These are phyloP conservation scores for Centropus unirufus DNA, from an alignment of 2,113 vertebrate genomes.

Conservation along the genomic window DNA sequence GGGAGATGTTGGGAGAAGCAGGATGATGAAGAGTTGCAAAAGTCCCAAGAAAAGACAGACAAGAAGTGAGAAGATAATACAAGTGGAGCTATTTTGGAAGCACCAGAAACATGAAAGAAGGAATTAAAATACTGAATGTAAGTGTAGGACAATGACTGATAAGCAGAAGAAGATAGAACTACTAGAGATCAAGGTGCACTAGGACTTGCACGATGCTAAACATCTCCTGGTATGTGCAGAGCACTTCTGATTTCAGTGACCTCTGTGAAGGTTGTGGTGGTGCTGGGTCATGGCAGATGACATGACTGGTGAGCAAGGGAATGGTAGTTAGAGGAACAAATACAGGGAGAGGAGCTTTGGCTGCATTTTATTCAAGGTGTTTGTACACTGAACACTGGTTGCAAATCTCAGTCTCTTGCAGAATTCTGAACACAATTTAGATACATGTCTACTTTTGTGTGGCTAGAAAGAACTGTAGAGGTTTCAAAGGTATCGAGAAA, in stretches of 20 bases:
- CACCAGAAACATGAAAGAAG: background rate
- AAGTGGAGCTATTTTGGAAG: background rate
- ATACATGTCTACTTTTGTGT: background rate
- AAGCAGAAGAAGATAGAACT: background rate
- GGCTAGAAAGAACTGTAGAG: background rate
- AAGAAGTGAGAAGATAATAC: background rate
- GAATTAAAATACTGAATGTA: background rate
- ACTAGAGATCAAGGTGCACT: background rate
- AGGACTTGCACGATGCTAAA: background rate
- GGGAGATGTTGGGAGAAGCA: background rate
- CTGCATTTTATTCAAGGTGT: background rate
- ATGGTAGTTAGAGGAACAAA: background rate
- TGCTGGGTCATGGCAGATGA: background rate
- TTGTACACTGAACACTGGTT: background rate
- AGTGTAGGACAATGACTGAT: background rate
- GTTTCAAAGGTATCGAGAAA: background rate
- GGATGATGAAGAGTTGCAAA: background rate
- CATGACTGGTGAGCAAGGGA: background rate
- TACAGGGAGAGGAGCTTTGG: background rate
- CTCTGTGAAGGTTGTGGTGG: background rate
- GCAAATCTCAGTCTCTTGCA: background rate
- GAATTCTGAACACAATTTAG: background rate
- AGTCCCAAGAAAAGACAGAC: background rate
- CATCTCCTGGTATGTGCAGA: background rate
- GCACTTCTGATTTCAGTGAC: background rate